phyloP scores from a whole-genome alignment of 2,113 vertebrate species.

The Phycodurus eques region DNA sequence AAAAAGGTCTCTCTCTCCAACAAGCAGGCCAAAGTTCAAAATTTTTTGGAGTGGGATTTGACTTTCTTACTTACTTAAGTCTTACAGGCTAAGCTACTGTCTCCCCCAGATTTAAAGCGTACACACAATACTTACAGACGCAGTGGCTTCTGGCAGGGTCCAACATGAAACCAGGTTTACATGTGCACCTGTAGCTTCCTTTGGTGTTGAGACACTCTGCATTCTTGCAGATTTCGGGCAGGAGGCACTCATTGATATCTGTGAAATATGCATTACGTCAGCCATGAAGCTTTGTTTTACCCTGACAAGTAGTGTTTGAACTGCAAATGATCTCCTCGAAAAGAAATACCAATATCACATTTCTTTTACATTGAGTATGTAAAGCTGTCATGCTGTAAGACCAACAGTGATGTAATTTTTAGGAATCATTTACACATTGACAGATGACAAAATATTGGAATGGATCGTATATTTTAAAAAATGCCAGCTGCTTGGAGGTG shows the following conservation, averaged over 20 bases:
- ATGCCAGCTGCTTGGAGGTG: constrained; percentile 22
- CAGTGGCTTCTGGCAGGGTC: constrained; percentile 76
- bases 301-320: constrained; percentile 12
- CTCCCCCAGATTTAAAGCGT: background rate
- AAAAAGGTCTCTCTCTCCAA: no score
- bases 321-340: constrained; percentile 13
- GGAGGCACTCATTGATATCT: constrained; percentile 79
- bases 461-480: constrained; percentile 18
- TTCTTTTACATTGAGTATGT: constrained; percentile 10
- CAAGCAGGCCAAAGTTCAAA: no score
- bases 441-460: constrained; percentile 44
- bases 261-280: constrained; percentile 26
- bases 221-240: constrained; percentile 76
- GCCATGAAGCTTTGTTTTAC: constrained; percentile 24
- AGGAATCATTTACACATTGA: constrained; percentile 45
- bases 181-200: constrained; percentile 80
- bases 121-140: constrained; percentile 68
- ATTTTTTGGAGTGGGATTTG: background rate
- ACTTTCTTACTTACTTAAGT: background rate
- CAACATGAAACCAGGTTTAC: constrained; percentile 75
- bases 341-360: constrained; percentile 12
- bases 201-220: constrained; percentile 75
- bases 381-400: constrained; percentile 11
- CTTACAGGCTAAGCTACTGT: background rate
- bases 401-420: constrained; percentile 34